These are phyloP conservation scores for Gobiocypris rarus DNA, from an alignment of 2,113 vertebrate species.

Conservation along the genomic window DNA sequence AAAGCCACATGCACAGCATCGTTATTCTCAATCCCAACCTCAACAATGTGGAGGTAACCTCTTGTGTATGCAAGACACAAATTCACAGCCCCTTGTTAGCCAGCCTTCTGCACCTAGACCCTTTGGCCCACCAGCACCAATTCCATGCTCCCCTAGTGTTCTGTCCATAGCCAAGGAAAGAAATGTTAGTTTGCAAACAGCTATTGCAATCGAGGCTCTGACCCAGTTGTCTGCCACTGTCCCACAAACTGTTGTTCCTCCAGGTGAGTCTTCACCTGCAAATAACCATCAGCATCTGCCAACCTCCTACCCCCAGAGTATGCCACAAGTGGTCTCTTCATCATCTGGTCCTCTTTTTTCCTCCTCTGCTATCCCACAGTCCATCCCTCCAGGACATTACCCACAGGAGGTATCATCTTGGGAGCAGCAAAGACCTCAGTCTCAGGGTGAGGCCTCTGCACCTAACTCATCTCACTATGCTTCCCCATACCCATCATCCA, in stretches of 20 bases:
- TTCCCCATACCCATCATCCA: constrained; percentile 68
- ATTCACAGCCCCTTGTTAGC: constrained; percentile 46
- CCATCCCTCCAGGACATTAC: constrained; percentile 71
- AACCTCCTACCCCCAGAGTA: constrained; percentile 61
- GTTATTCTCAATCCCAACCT: constrained; percentile 60
- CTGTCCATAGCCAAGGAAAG: constrained; percentile 95
- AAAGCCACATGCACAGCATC: constrained; percentile 44
- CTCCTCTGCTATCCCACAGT: constrained; percentile 64
- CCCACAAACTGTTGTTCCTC: constrained; percentile 71
- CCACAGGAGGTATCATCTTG: constrained; percentile 64
- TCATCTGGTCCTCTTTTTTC: constrained; percentile 56
- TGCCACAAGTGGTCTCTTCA: constrained; percentile 57
- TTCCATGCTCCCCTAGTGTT: constrained; percentile 91
- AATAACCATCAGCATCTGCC: constrained; percentile 69
- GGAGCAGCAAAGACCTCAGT: constrained; percentile 75
- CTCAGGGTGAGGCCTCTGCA: constrained; percentile 68
- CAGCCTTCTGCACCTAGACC: constrained; percentile 65
- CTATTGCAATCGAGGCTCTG: constrained; percentile 95
- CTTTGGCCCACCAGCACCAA: constrained; percentile 73
- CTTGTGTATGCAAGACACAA: constrained; percentile 57
- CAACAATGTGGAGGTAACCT: constrained; percentile 67
- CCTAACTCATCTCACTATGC: constrained; percentile 51
- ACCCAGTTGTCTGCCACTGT: constrained; percentile 88
- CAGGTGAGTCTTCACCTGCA: constrained; percentile 61
- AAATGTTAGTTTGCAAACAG: constrained; percentile 94